Evolutionary conservation across 2,113 vertebrate genomes (phyloP).

Genomic region (Peromyscus leucopus): DNA sequence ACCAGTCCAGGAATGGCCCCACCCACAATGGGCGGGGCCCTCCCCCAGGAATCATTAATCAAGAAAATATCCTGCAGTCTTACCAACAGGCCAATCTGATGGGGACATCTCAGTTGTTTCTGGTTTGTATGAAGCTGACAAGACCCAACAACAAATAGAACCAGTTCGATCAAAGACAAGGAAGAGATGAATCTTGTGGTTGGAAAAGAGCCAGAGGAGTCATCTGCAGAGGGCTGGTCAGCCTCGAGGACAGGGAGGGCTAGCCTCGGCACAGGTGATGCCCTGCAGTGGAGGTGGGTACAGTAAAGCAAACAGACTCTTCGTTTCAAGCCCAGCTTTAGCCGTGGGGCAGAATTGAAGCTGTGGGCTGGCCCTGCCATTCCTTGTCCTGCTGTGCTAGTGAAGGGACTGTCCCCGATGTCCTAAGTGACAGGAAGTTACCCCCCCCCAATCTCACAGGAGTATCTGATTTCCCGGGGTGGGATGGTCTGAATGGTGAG

Average conservation of each 20-base stretch:
- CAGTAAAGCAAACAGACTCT: not conserved
- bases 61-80: not conserved
- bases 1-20: not conserved
- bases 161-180: not conserved
- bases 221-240: not conserved
- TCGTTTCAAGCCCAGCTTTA: not conserved
- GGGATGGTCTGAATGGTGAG: not conserved
- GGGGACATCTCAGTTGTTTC: not conserved
- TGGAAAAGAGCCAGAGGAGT: not conserved
- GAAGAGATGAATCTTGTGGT: not conserved
- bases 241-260: not conserved
- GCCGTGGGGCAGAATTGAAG: not conserved
- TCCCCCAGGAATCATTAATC: not conserved
- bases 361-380: too few relatives aligned
- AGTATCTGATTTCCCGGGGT: rapidly evolving
- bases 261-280: not conserved
- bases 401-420: not conserved
- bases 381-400: not conserved
- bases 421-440: not conserved
- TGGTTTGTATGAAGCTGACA: not conserved
- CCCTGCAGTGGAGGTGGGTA: not conserved
- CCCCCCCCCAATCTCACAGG: not conserved
- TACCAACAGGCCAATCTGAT: not conserved
- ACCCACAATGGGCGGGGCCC: not conserved
- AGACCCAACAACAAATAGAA: not conserved